Conservation (phyloP, 2,113 vertebrate genomes). For the Marcusenius ussheri region DNA sequence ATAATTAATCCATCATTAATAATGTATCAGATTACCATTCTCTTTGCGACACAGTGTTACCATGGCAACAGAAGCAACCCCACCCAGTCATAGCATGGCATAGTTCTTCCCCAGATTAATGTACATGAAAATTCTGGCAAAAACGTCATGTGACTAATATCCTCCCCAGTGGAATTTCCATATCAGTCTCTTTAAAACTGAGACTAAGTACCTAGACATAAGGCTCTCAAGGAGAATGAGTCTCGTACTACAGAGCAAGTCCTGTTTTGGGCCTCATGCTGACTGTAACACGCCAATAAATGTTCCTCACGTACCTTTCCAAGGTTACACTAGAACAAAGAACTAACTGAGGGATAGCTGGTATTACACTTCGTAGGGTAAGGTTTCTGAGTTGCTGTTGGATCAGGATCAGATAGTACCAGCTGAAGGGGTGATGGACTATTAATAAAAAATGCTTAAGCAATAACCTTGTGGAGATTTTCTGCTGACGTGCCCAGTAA, state of each 20-base stretch:
- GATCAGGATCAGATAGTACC: not conserved
- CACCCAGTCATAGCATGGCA: not conserved
- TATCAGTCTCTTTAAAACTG: not conserved
- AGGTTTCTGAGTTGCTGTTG: not conserved
- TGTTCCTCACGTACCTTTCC: not conserved
- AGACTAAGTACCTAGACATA: not conserved
- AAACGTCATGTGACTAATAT: not conserved
- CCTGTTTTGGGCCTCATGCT: not conserved
- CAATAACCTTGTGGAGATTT: slow-evolving; percentile 23
- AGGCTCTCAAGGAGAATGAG: not conserved
- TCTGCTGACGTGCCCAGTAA: slow-evolving; percentile 50
- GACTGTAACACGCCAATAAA: not conserved
- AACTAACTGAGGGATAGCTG: not conserved
- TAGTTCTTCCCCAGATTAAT: not conserved
- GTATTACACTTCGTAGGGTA: not conserved
- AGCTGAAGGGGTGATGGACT: not conserved
- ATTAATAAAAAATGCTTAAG: not conserved
- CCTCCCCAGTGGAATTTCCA: not conserved
- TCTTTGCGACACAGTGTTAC: not conserved
- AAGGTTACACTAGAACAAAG: not conserved
- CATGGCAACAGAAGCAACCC: not conserved
- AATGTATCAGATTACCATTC: slow-evolving; percentile 11
- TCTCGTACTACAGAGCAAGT: not conserved
- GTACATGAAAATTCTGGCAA: not conserved
- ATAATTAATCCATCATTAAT: slow-evolving; percentile 19